Base-by-base conservation (phyloP, 2,888 invertebrate species). In the Drosophila phalerata region DNA sequence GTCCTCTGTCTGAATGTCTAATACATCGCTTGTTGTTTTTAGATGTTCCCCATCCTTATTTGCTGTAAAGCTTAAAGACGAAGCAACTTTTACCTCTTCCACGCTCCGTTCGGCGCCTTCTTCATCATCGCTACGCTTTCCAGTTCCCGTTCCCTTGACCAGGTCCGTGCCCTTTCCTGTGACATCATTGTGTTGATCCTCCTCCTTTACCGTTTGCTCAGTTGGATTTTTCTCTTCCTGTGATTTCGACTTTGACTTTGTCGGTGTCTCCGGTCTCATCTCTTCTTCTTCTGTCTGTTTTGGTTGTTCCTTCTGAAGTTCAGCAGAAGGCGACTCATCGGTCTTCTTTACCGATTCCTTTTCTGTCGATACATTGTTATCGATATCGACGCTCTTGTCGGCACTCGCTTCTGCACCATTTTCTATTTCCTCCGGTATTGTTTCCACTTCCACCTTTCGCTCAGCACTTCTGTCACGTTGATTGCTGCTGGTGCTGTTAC, bases 381-480 rank as follows among this genome's bases (percentile, higher is more conserved):
- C 73, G 66, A 32, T 68, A 68, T 68, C 70, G 53, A 58, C 57
- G 55, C 51, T 67, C 47, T 73, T 67, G 34, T 49, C 51, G 22
- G 9, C 28, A 51, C 17, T 67, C 22, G 65, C 37, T 17, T 52
- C 77, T 6, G 63, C 45, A 13, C 94, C 91, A 93, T 94, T 79
- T 93, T 94, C 84, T 5, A 48, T 15, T 93, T 94, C 86, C 93
- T 93, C 71, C 87, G 92, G 47, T 94, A 94, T 85, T 93, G 94
- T 70, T 93, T 93, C 57, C 93, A 94, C 79, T 93, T 93, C 57
- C 93, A 94, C 79, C 93, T 94, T 53, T 92, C 91, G 82, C n/a
- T 89, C 79, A 38, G 6, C 53, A 40, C 94, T 38, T 93, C 82
- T 77, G 19, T 77, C 75, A 42, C 80, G 85, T 48, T 68, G 77